phyloP scores from a whole-genome alignment of 2,113 vertebrate species.

The Hyperoodon ampullatus region DNA sequence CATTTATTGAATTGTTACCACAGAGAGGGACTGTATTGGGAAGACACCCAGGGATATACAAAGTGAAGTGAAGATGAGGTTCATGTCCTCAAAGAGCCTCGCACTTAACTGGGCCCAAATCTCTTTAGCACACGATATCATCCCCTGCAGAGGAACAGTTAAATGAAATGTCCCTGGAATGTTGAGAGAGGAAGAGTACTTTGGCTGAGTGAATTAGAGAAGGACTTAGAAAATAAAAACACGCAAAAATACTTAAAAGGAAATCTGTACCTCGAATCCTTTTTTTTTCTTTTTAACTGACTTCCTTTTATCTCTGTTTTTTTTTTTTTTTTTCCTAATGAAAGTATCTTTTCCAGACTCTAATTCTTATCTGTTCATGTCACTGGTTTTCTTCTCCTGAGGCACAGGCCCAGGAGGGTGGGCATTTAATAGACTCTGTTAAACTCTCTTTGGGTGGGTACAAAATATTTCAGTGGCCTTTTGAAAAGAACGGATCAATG shows the following conservation, averaged over 20 bases:
- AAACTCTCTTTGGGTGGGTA: not conserved
- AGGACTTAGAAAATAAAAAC: not conserved
- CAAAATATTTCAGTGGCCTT: not conserved
- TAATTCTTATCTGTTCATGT: not conserved
- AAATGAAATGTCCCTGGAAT: not conserved
- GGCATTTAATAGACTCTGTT: not conserved
- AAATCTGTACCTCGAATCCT: not conserved
- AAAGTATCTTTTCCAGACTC: not conserved
- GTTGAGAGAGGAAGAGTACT: no score
- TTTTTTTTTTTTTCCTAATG: not conserved
- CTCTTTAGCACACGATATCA: not conserved
- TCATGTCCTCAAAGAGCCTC: not conserved
- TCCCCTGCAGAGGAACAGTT: not conserved
- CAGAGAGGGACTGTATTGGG: not conserved
- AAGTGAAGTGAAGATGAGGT: not conserved
- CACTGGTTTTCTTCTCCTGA: not conserved
- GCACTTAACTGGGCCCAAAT: rapidly evolving
- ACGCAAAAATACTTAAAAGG: not conserved
- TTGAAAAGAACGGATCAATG: not conserved
- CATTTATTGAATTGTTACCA: not conserved
- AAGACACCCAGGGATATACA: not conserved
- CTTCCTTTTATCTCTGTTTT: not conserved
- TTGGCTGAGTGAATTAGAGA: not conserved
- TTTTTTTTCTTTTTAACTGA: not conserved
- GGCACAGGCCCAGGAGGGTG: not conserved